These are phyloP conservation scores for Agrypnus murinus DNA, from an alignment of 2,888 invertebrate species.

Conservation along the genomic window DNA sequence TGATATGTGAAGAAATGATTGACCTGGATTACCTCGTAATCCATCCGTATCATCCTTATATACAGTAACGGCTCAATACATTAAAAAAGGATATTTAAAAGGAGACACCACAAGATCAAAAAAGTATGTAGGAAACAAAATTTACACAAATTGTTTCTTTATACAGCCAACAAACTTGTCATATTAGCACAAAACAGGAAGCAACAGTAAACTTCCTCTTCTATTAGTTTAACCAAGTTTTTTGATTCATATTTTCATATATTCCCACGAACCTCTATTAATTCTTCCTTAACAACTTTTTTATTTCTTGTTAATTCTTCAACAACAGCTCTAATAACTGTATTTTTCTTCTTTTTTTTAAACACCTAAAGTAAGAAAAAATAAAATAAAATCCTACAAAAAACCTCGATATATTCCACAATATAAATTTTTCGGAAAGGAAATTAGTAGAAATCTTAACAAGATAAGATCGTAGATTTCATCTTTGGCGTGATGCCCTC, in stretches of 20 bases:
- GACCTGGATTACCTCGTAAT: no score
- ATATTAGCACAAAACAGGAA: constrained; percentile 30
- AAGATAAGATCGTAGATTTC: constrained; percentile 64
- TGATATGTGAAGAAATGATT: no score
- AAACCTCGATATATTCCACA: not conserved
- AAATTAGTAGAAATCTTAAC: constrained; percentile 41
- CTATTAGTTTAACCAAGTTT: no score
- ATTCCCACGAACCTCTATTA: constrained; percentile 28
- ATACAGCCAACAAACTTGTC: constrained; percentile 19
- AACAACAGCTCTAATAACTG: constrained; percentile 11
- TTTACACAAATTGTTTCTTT: constrained; percentile 12
- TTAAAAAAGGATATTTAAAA: no score
- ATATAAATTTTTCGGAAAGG: constrained; percentile 28
- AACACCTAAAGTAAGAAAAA: not conserved
- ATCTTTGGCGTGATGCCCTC: constrained; percentile 63
- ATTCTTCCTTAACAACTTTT: constrained; percentile 18
- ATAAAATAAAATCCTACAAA: not conserved
- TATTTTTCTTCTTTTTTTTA: not conserved
- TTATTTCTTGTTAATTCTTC: not conserved
- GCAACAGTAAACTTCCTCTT: constrained; percentile 12
- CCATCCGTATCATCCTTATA: no score
- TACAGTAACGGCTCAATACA: no score
- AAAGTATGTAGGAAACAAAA: no score
- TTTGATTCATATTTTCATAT: constrained; percentile 30
- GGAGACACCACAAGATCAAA: no score